Evolutionary conservation across 1,140 invertebrate species (phyloP), one percentile per base, ranked within the genome.

Genomic region (Pentalonia nigronervosa): DNA sequence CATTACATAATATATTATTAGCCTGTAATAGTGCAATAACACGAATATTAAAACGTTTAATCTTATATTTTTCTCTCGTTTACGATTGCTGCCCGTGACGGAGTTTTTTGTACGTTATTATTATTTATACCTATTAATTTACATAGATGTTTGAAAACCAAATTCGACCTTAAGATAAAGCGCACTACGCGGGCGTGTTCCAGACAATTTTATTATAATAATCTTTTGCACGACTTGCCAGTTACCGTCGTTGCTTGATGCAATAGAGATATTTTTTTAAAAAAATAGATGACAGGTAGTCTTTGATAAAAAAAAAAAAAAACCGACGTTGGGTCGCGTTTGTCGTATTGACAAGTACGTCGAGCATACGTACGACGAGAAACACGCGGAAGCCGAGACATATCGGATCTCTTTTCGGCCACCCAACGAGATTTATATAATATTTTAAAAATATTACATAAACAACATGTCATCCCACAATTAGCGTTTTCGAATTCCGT

Each of bases 361-460:
- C 11, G 83, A 45, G 14, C 45, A n/a, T 30, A 67, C 45, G 21
- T 6, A 25, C 41, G 90, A 91, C 90, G 41, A 91, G 41, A 91
- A 91, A 91, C 90, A 91, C 45, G 53, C 90, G 56, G 56, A 91
- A 87, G 90, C 60, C 60, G 30, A 67, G 60, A 86, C 84, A 60
- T 30, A 90, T 91, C 41, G 60, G 90, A 91, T 91, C 53, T 47
- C 86, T n/a, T 90, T 25, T 30, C 41, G 90, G 25, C 53, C 90
- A 60, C 90, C 53, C 56, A 91, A 91, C 90, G 45, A 91, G 90
- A 36, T 50, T 25, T 48, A 48, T 50, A 48, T 50, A 87, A 30
- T 47, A 67, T 91, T 91, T 76, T 81, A 48, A 91, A 90, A 90
- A 67, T 67, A 67, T 67, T 90, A 41, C 41, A 90, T 90, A 90